Evolutionary conservation across 2,797 vertebrate genomes (phyloP).

Genomic region (Coreius guichenoti): DNA sequence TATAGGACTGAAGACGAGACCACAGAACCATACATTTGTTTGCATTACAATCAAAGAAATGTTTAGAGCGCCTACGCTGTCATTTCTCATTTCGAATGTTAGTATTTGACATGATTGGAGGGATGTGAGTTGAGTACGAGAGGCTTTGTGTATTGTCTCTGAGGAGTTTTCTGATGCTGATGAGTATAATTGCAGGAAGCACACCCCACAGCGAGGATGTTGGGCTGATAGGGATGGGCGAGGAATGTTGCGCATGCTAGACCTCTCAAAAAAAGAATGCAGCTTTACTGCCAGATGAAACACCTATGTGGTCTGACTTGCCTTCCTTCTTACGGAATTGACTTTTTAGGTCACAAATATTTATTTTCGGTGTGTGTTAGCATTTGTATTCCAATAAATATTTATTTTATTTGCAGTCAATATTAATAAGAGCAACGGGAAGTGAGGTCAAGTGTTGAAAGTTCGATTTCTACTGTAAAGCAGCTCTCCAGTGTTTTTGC

Average conservation of each 20-base stretch:
- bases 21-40: conserved; percentile 48
- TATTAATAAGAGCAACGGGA: background rate
- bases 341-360: background rate
- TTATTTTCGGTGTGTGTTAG: background rate
- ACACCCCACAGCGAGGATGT: conserved; percentile 29
- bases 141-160: conserved; percentile 64
- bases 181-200: conserved; percentile 58
- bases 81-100: conserved; percentile 65
- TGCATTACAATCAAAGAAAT: conserved; percentile 49
- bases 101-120: conserved; percentile 68
- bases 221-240: background rate
- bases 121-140: conserved; percentile 53
- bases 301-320: background rate
- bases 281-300: background rate
- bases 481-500: too few species aligned
- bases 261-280: background rate
- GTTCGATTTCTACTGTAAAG: too few species aligned
- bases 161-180: conserved; percentile 47
- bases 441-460: too few species aligned
- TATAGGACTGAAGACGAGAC: conserved; percentile 64
- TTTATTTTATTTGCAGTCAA: background rate
- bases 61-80: conserved; percentile 52
- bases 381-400: background rate
- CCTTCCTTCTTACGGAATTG: background rate
- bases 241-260: conserved; percentile 1